phyloP scores from a whole-genome alignment of 1,140 invertebrate species.

The Drosophila miranda region DNA sequence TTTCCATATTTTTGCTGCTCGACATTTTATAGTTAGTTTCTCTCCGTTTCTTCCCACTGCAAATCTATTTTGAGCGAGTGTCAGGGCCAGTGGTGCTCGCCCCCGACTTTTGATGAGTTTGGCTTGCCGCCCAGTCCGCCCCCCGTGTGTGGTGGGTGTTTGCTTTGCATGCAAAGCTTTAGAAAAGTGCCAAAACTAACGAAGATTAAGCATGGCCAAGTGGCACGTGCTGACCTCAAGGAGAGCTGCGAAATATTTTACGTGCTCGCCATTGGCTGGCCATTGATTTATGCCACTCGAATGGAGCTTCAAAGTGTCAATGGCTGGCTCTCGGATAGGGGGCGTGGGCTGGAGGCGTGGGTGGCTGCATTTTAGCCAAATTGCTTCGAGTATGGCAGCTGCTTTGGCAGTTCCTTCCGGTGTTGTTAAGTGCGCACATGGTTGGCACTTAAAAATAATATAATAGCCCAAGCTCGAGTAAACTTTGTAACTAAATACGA shows the following conservation, averaged over 20 bases:
- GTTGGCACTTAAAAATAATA: constrained; percentile 76
- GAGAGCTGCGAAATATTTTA: constrained; percentile 72
- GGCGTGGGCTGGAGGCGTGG: too few relatives aligned
- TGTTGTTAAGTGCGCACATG: constrained; percentile 75
- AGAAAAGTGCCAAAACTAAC: constrained; percentile 75
- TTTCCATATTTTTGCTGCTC: too few relatives aligned
- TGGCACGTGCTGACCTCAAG: constrained; percentile 74
- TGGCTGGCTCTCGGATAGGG: constrained; percentile 10
- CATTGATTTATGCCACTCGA: constrained; percentile 79
- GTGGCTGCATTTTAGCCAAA: constrained; percentile 75
- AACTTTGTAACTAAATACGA: constrained; percentile 80
- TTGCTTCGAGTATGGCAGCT: constrained; percentile 48
- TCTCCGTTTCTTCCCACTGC: too few relatives aligned
- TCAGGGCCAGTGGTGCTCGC: not conserved
- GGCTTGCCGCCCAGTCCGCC: constrained; percentile 29
- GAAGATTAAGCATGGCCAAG: constrained; percentile 76
- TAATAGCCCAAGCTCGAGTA: constrained; percentile 75
- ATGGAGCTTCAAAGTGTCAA: constrained; percentile 76
- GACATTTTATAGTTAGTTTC: too few relatives aligned
- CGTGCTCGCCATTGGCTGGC: constrained; percentile 70
- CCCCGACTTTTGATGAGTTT: constrained; percentile 63
- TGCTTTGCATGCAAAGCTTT: constrained; percentile 75
- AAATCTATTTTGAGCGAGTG: too few relatives aligned
- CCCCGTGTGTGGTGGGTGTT: constrained; percentile 29
- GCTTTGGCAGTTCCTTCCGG: constrained; percentile 57